These are phyloP conservation scores for Eupithecia centaureata DNA, from an alignment of 2,888 invertebrate genomes.

Conservation along the genomic window DNA sequence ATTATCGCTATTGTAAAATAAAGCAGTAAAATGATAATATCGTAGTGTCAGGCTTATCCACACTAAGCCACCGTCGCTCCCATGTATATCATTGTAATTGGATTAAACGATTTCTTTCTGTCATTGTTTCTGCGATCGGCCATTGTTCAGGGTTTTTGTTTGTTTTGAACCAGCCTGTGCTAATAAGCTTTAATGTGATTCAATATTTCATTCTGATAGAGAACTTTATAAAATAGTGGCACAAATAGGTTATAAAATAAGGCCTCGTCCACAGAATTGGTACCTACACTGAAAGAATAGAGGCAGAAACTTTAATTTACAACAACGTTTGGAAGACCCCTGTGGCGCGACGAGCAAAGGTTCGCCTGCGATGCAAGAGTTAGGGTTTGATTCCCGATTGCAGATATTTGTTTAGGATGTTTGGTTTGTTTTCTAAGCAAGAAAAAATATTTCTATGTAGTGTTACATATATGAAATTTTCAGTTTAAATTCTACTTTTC, in stretches of 20 bases:
- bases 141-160: slow-evolving; percentile 69
- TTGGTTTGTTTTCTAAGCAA: too few relatives aligned
- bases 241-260: too few relatives aligned
- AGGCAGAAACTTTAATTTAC: neutral
- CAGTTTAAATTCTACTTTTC: too few relatives aligned
- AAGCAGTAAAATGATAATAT: too few relatives aligned
- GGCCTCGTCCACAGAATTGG: neutral
- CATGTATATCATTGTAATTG: slow-evolving; percentile 77
- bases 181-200: slow-evolving; percentile 77
- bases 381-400: too few relatives aligned
- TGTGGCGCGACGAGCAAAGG: too few relatives aligned
- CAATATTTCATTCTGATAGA: slow-evolving; percentile 75
- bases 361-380: too few relatives aligned
- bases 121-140: slow-evolving; percentile 73
- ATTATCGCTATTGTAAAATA: too few relatives aligned
- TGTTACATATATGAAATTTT: too few relatives aligned
- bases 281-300: neutral
- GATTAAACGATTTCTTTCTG: slow-evolving; percentile 81
- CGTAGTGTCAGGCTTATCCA: slow-evolving; percentile 53
- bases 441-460: too few relatives aligned
- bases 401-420: too few relatives aligned
- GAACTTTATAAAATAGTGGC: neutral
- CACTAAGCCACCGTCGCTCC: slow-evolving; percentile 43
- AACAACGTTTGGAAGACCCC: too few relatives aligned
- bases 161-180: slow-evolving; percentile 61